Base-by-base conservation (phyloP, 2,888 invertebrate species). In the Catocala nupta region DNA sequence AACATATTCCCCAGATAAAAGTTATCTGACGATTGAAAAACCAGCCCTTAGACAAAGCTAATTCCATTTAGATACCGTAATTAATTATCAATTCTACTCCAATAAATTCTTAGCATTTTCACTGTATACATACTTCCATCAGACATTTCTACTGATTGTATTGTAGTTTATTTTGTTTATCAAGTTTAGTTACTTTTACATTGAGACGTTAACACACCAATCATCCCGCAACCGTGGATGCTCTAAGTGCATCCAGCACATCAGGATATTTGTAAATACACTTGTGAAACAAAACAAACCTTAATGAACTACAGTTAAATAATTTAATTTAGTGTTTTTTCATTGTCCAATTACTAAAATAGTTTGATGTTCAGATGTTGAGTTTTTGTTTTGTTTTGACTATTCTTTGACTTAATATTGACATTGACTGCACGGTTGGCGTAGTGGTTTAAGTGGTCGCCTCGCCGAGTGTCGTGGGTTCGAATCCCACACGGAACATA, bases 361-460 rank as follows among this genome's bases (percentile, higher is more conserved):
- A 7, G 7, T 12, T 25, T 25, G 8, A 7, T 50, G 6, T 13
- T 44, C 9, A 10, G n/a, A 55, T 39, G 59, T 65, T 70, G 13
- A 48, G 42, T 52, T 61, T 59, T 47, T 59, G 53, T 52, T 52
- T 52, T 39, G 11, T 52, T 52, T 47, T 51, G 6, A 13, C 8
- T 33, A n/a, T 33, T 25, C 12, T 3, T 36, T 25, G 4, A 25
- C 25, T 3, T 25, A 25, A 25, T 4, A 25, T 25, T 25, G 25
- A 25, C 25, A 25, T 25, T 25, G 25, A 25, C 25, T 25, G 25
- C 25, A 25, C 25, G 25, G 4, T 25, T 25, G 25, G 25, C 25
- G 25, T 25, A 3, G 25, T 25, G 25, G 25, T 25, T 25, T 3
- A 25, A 25, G 25, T 25, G 25, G 25, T 25, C 25, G 25, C 25